Conservation (phyloP, 2,888 invertebrate genomes). For the Allacma fusca region DNA sequence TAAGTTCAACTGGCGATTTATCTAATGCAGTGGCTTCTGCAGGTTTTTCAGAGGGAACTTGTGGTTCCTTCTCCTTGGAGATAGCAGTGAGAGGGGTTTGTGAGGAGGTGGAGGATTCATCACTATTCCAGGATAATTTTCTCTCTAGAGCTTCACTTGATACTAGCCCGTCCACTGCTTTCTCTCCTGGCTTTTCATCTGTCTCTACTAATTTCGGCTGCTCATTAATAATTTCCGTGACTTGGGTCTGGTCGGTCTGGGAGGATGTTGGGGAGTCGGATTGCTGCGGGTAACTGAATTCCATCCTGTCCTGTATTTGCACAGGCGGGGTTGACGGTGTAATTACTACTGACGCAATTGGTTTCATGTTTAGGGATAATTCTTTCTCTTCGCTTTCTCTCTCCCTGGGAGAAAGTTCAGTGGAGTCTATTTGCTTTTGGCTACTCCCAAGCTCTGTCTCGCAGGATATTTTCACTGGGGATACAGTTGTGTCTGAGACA, state of each 20-base stretch:
- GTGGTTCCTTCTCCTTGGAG: constrained; percentile 31
- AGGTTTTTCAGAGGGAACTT: too few species aligned
- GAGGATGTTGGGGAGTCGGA: neutral
- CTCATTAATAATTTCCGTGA: constrained; percentile 3
- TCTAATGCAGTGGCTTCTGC: too few species aligned
- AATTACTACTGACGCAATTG: constrained; percentile 54
- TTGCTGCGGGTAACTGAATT: constrained; percentile 19
- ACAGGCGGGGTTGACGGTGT: constrained; percentile 56
- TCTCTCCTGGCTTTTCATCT: neutral
- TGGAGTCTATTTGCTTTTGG: neutral
- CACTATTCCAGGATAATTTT: constrained; percentile 42
- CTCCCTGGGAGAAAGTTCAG: neutral
- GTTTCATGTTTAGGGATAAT: constrained; percentile 13
- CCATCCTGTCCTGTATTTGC: constrained; percentile 13
- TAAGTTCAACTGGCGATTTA: too few species aligned
- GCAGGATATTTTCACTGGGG: neutral
- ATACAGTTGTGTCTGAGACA: neutral
- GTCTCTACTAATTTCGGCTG: neutral
- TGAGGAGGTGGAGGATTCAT: constrained; percentile 47
- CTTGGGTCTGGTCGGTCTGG: neutral
- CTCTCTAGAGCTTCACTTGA: constrained; percentile 29
- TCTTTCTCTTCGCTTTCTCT: neutral
- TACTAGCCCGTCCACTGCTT: neutral
- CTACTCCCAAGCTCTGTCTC: constrained; percentile 11
- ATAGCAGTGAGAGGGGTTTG: constrained; percentile 46